Base-by-base conservation (phyloP, 2,113 vertebrate species). In the Aspiorhynchus laticeps region DNA sequence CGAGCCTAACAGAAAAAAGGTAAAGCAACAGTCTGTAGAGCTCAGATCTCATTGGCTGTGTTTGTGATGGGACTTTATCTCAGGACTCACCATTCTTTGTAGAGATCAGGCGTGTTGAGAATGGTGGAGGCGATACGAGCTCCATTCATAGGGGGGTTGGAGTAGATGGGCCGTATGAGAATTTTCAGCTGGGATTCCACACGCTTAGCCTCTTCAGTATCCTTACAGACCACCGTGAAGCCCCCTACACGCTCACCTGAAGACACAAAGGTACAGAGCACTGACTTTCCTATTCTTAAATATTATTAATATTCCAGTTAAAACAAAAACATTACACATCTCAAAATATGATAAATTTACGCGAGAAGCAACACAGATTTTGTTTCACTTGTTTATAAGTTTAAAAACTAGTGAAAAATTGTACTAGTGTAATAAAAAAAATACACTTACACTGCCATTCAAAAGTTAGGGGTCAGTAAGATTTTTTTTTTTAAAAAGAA, bases 181-280 rank as follows among this genome's bases (percentile, higher is more conserved):
- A 99, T 99, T 94, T 99, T 99, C 80, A 99, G 92, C 89, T 99
- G 98, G 0, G 98, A 99, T 80, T 99, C 98, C 0, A 99, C 97
- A 61, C 97, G 94, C 92, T 98, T 99, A 73, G 97, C 97, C 92
- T 99, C 97, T 1, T 99, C 97, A 0, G 92, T 88, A 0, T 98
- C 97, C 0, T 93, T 96, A 92, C 98, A 99, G 89, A 99, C 90
- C 65, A 98, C 92, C 0, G 95, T 97, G 94, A 99, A 99, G 84
- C 97, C 98, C 31, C 98, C 98, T 0, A 96, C 98, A 83, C 98
- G 98, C 91, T 99, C 98, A 88, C 97, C 98, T 99, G 93, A n/a
- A 51, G 46, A 90, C 2, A 53, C 26, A 78, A 17, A 61, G 33
- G 46, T 56, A 56, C 78, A 61, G 31, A 80, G 51, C 10, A 80